Conservation (phyloP, 2,113 vertebrate genomes). For the Triplophysa rosa region DNA sequence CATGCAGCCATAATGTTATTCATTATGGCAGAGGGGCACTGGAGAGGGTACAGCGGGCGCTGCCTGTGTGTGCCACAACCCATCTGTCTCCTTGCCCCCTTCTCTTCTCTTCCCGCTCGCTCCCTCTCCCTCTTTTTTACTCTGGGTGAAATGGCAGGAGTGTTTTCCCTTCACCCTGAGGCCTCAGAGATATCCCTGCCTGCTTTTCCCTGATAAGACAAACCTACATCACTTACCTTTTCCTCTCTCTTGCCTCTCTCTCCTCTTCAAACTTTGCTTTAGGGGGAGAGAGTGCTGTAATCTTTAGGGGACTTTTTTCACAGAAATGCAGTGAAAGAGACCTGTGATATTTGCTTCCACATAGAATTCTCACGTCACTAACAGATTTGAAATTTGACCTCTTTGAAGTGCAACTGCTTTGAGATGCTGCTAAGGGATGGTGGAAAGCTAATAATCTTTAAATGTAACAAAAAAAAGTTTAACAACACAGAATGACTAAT, state of each 20-base stretch:
- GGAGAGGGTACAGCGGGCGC: conserved; percentile 31
- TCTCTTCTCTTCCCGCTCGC: conserved; percentile 10
- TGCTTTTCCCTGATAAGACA: conserved; percentile 45
- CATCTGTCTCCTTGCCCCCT: conserved; percentile 10
- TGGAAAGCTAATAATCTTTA: not conserved
- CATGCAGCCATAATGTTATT: conserved; percentile 47
- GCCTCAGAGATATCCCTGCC: conserved; percentile 37
- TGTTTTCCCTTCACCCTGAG: conserved; percentile 61
- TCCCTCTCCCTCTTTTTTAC: conserved; percentile 51
- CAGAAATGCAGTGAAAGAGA: conserved; percentile 22
- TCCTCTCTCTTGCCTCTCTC: conserved; percentile 5
- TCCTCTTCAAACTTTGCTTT: conserved; percentile 15
- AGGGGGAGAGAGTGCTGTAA: conserved; percentile 1
- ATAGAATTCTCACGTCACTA: conserved; percentile 1
- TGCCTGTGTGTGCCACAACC: conserved; percentile 43
- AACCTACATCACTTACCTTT: conserved; percentile 31
- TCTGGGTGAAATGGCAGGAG: conserved; percentile 48
- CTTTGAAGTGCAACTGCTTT: conserved; percentile 18
- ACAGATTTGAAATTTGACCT: conserved; percentile 3
- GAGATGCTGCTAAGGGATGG: not conserved
- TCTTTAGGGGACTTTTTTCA: conserved; percentile 26
- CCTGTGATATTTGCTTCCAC: conserved; percentile 41
- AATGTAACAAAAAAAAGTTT: not conserved
- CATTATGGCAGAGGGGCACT: conserved; percentile 35
- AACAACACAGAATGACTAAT: not conserved